Base-by-base conservation (phyloP, 2,797 vertebrate species). In the Synanceia verrucosa region DNA sequence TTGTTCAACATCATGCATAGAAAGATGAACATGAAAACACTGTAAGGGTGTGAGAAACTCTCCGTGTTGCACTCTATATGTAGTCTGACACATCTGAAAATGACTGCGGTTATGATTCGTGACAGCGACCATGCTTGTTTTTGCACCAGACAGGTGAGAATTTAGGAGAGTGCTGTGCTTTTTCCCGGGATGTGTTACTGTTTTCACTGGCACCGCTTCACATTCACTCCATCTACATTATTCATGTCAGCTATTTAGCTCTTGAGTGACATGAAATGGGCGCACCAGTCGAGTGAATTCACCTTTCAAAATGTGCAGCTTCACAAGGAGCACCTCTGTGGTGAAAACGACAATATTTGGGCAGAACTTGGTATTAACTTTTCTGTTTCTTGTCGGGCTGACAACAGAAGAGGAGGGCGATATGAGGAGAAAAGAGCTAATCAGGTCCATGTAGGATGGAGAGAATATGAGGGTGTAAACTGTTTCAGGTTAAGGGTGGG, bases 161-260 rank as follows among this genome's bases (percentile, higher is more conserved):
- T 71, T 64, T 41, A 50, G 9, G 18, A 36, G 24, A 39, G 18
- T 39, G 14, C 57, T 24, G 19, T 59, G 26, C 39, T n/a, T 23
- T 59, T 68, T 63, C 21, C 48, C 47, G 19, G 55, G 61, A 65
- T 9, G 13, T 75, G 53, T 63, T 37, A 8, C 37, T 65, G 29
- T 64, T 83, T 75, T 72, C 18, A 23, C 43, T 19, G 7, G 37
- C 53, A 21, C 31, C 24, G 59, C 61, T 59, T 72, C 57, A 48
- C 31, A 75, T 59, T 72, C 16, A 31, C 34, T 59, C 50, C 51
- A 43, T 44, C 70, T 82, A 19, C 70, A 81, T 79, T 68, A 79
- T 79, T 78, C 72, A 86, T 78, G 69, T 39, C 39, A 65, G 31
- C 48, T 56, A 43, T 74, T 72, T 50, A 65, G 56, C 55, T 73